phyloP scores from a whole-genome alignment of 2,113 vertebrate genomes.

The Lanius collurio region DNA sequence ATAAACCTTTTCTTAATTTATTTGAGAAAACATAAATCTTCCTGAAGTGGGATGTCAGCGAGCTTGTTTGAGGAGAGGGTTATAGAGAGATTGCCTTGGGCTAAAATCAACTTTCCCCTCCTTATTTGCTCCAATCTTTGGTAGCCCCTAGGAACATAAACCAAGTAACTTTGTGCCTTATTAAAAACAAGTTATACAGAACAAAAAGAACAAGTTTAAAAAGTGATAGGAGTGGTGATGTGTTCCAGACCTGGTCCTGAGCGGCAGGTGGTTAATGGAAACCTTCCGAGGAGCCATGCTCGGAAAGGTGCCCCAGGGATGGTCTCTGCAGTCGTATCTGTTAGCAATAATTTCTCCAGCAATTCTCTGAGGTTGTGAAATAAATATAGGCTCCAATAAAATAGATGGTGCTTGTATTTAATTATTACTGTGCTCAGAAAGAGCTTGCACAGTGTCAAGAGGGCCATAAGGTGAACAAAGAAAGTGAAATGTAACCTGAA shows the following conservation, averaged over 20 bases:
- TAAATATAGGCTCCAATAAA: slow-evolving; percentile 32
- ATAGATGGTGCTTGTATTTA: background rate
- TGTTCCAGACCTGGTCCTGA: slow-evolving; percentile 45
- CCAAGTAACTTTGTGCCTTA: slow-evolving; percentile 34
- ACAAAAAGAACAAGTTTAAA: background rate
- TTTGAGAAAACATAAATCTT: slow-evolving; percentile 11
- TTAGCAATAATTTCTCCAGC: slow-evolving; percentile 33
- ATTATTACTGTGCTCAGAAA: background rate
- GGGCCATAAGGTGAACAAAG: background rate
- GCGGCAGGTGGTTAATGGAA: background rate
- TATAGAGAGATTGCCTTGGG: slow-evolving; percentile 8
- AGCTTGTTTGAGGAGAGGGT: background rate
- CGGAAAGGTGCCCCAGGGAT: background rate
- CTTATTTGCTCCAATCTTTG: slow-evolving; percentile 39
- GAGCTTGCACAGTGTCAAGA: background rate
- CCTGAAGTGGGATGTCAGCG: background rate
- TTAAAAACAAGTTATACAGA: slow-evolving; percentile 47
- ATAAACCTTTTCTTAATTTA: background rate
- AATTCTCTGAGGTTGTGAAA: slow-evolving; percentile 21
- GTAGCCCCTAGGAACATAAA: slow-evolving; percentile 22
- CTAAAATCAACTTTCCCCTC: slow-evolving; percentile 1
- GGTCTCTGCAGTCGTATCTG: background rate
- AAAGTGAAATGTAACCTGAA: background rate
- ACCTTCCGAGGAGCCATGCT: background rate
- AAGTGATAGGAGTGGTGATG: background rate